Percentiles rank a stretch among this genome's conserved stretches.
Conservation (phyloP, 1,140 invertebrate genomes). For the Cydia fagiglandana region DNA sequence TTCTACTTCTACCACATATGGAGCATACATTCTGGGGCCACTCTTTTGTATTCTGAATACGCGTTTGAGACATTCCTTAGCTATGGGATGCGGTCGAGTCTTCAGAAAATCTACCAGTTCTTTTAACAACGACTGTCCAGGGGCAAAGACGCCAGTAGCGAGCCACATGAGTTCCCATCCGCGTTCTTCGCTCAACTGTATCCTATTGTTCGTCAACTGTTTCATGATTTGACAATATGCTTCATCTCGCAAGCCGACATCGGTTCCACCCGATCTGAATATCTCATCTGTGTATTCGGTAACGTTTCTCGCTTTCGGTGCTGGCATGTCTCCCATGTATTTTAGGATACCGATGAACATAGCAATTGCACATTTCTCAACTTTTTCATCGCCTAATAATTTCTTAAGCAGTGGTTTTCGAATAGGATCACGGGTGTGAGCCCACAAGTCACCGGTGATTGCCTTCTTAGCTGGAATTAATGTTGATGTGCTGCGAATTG, state of each 20-base stretch:
- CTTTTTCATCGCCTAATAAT: constrained; percentile 86
- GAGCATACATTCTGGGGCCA: constrained; percentile 92
- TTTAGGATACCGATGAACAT: constrained; percentile 92
- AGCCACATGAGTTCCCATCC: constrained; percentile 97
- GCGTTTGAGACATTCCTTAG: constrained; percentile 89
- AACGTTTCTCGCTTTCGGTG: constrained; percentile 83
- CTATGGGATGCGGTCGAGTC: constrained; percentile 87
- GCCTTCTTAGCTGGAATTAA: constrained; percentile 82
- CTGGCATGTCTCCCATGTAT: constrained; percentile 97
- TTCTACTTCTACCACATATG: constrained; percentile 96
- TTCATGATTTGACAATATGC: constrained; percentile 97
- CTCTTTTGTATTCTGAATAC: constrained; percentile 89
- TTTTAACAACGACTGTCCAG: constrained; percentile 80
- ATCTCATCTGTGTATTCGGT: constrained; percentile 93
- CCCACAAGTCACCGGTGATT: constrained; percentile 86
- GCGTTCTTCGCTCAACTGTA: constrained; percentile 90
- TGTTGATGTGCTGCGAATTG: constrained; percentile 82
- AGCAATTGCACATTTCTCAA: constrained; percentile 86
- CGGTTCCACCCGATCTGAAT: constrained; percentile 89
- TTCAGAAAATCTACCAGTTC: constrained; percentile 88
- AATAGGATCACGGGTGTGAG: constrained; percentile 90
- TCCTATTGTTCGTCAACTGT: constrained; percentile 93
- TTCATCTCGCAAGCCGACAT: constrained; percentile 92
- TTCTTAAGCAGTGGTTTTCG: constrained; percentile 93
- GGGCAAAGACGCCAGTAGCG: constrained; percentile 91